A percentile compares a stretch with the other conserved stretches of the same genome.
Evolutionary conservation across 2,888 invertebrate genomes (phyloP).

Genomic region (Trissolcus brochymenae): DNA sequence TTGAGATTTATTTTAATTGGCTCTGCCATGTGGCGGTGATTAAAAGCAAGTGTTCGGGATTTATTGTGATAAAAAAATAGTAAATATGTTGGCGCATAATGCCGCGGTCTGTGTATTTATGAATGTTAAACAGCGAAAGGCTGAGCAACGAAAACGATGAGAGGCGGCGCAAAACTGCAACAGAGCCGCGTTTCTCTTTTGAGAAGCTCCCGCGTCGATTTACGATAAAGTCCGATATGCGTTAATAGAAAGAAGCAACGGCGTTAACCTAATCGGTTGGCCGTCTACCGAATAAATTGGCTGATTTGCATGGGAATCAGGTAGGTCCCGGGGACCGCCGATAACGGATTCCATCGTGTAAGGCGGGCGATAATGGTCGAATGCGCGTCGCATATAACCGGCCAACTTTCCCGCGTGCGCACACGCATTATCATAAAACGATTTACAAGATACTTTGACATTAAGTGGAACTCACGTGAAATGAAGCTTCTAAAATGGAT

Average conservation of each 20-base stretch:
- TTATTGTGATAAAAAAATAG: constrained; percentile 18
- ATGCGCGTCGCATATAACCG: constrained; percentile 18
- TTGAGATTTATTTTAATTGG: constrained; percentile 15
- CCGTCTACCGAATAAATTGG: constrained; percentile 72
- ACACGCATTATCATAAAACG: constrained; percentile 47
- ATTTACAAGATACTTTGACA: constrained; percentile 50
- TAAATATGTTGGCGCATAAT: constrained; percentile 26
- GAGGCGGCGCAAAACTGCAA: constrained; percentile 33
- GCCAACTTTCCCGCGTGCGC: constrained; percentile 41
- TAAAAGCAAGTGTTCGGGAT: not conserved
- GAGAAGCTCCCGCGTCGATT: constrained; percentile 43
- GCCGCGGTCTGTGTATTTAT: constrained; percentile 41
- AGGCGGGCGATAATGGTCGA: constrained; percentile 41
- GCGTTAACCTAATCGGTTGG: constrained; percentile 71
- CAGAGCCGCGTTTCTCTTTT: constrained; percentile 32
- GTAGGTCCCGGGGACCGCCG: constrained; percentile 61
- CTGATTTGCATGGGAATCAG: constrained; percentile 74
- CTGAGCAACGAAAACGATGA: constrained; percentile 34
- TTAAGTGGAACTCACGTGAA: constrained; percentile 36
- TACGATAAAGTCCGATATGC: constrained; percentile 50
- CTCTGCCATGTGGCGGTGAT: constrained; percentile 3
- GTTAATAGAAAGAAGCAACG: constrained; percentile 57
- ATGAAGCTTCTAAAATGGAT: constrained; percentile 21
- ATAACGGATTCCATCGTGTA: constrained; percentile 51
- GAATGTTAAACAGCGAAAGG: constrained; percentile 34